Evolutionary conservation across 2,113 vertebrate genomes (phyloP).

Genomic region (Bucco capensis): DNA sequence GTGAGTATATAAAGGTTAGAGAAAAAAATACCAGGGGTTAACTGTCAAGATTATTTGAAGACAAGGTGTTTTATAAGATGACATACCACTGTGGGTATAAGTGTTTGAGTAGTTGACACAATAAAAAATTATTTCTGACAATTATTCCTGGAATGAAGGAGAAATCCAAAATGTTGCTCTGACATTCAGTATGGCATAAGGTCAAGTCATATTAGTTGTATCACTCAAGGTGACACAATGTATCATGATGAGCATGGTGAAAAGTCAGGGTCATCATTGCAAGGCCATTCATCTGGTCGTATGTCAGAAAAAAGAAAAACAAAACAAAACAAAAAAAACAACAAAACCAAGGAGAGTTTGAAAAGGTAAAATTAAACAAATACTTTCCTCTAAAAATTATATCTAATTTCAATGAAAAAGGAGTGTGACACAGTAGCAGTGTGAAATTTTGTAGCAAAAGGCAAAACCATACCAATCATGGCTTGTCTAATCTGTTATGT

Average conservation of each 20-base stretch:
- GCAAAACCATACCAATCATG: background rate
- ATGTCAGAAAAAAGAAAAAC: background rate
- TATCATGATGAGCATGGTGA: background rate
- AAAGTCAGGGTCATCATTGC: background rate
- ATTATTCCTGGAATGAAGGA: background rate
- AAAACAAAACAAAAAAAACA: too few relatives aligned
- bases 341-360: background rate
- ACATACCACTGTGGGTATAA: background rate
- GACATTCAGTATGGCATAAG: background rate
- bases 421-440: background rate
- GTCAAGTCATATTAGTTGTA: background rate
- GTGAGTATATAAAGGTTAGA: background rate
- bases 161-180: background rate
- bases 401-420: background rate
- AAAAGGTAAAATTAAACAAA: background rate
- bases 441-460: background rate
- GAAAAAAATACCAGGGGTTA: background rate
- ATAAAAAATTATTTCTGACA: conserved; percentile 9
- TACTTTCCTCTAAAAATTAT: background rate
- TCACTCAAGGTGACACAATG: background rate
- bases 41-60: background rate
- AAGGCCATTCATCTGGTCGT: background rate
- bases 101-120: conserved; percentile 1
- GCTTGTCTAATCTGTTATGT: background rate
- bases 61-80: conserved; percentile 1